Evolutionary conservation across 1,140 invertebrate species (phyloP).

Genomic region (Panulirus ornatus): DNA sequence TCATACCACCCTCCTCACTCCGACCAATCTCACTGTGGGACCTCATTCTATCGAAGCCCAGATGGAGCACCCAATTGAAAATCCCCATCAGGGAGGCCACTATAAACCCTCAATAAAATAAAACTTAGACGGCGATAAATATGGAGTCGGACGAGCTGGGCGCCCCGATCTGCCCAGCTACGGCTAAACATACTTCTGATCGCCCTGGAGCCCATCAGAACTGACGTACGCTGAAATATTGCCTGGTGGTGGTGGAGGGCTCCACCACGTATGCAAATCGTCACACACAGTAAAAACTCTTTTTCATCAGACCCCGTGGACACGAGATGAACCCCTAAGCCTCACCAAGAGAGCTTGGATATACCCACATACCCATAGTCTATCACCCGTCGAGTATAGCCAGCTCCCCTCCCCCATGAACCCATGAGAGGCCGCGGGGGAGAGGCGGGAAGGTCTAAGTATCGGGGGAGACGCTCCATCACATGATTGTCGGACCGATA

Average conservation of each 20-base stretch:
- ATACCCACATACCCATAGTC: slow-evolving; percentile 1
- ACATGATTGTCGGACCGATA: slow-evolving; percentile 47
- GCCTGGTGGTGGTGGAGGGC: not conserved
- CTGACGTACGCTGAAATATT: slow-evolving; percentile 47
- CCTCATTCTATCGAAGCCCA: too few relatives aligned
- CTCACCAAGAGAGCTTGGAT: not conserved
- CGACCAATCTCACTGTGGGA: too few relatives aligned
- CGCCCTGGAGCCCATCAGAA: slow-evolving; percentile 47
- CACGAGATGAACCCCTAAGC: not conserved
- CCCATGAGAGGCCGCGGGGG: not conserved
- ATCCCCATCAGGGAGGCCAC: slow-evolving; percentile 30
- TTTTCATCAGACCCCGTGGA: slow-evolving; percentile 36
- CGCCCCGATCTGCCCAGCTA: not conserved
- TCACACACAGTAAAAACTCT: slow-evolving; percentile 39
- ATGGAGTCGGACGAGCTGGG: not conserved
- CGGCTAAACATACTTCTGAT: slow-evolving; percentile 24
- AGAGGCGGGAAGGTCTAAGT: slow-evolving; percentile 6
- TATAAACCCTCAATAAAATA: slow-evolving; percentile 47
- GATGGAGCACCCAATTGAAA: slow-evolving; percentile 2
- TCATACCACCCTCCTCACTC: not conserved
- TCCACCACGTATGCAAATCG: slow-evolving; percentile 54
- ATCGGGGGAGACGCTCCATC: slow-evolving; percentile 38
- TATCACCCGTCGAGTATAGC: not conserved
- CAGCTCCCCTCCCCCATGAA: slow-evolving; percentile 1
- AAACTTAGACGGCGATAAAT: slow-evolving; percentile 33